These are phyloP conservation scores for Schlechtendalia chinensis DNA, from an alignment of 1,140 invertebrate species.

Conservation along the genomic window DNA sequence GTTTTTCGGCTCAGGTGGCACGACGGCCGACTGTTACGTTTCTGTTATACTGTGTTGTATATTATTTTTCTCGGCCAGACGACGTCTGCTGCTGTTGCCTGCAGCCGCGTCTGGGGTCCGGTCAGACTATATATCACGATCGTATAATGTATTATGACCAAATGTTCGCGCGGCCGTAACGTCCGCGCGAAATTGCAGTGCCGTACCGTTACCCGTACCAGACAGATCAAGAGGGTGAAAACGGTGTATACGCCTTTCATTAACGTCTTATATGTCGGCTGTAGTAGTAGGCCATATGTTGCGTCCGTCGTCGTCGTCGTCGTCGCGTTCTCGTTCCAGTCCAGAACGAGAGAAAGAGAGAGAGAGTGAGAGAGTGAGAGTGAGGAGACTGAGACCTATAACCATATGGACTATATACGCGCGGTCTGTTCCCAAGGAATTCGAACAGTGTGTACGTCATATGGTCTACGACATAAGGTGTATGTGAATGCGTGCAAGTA, in stretches of 20 bases:
- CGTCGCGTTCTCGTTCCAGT: not conserved
- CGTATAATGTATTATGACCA: conserved; percentile 10
- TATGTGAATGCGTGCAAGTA: conserved; percentile 33
- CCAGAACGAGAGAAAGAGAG: not conserved
- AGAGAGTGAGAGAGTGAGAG: no score
- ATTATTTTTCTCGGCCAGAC: not conserved
- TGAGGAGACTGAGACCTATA: no score
- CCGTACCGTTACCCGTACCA: conserved; percentile 38
- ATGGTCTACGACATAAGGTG: conserved; percentile 42
- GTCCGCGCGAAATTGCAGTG: conserved; percentile 13
- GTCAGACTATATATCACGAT: not conserved
- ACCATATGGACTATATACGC: conserved; percentile 41
- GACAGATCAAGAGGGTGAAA: conserved; percentile 32
- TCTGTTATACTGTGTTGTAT: not conserved
- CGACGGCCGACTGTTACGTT: not conserved
- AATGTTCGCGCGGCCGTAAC: not conserved
- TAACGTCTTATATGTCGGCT: conserved; percentile 19
- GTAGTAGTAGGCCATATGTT: conserved; percentile 21
- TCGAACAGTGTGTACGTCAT: conserved; percentile 28
- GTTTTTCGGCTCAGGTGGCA: conserved; percentile 31
- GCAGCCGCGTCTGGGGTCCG: not conserved
- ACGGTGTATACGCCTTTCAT: conserved; percentile 44
- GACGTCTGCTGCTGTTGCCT: not conserved
- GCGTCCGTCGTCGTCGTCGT: not conserved
- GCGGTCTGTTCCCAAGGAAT: conserved; percentile 45